phyloP scores from a whole-genome alignment of 1,140 invertebrate species.

The Drosophila ananassae region DNA sequence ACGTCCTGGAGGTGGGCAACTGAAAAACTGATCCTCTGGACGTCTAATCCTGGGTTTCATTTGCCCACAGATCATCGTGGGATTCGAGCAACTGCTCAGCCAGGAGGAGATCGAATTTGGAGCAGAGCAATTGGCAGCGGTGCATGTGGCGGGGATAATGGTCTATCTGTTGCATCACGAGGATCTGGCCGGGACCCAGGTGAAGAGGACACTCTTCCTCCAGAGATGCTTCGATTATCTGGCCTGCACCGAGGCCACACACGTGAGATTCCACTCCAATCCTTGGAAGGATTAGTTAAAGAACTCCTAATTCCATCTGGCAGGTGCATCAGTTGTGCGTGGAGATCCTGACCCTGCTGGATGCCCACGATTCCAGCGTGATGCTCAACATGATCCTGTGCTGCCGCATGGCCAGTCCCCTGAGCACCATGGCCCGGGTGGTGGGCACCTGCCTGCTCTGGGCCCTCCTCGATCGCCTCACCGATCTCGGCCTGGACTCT shows the following conservation, averaged over 20 bases:
- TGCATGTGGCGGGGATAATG: constrained; percentile 61
- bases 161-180: constrained; percentile 51
- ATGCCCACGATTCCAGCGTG: constrained; percentile 31
- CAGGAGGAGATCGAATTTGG: constrained; percentile 55
- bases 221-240: constrained; percentile 59
- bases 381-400: constrained; percentile 56
- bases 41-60: not conserved
- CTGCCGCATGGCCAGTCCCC: constrained; percentile 44
- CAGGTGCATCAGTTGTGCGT: constrained; percentile 49
- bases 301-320: not conserved
- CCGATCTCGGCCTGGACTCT: constrained; percentile 43
- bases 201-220: constrained; percentile 54
- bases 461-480: constrained; percentile 51
- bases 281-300: not conserved
- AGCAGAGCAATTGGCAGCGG: constrained; percentile 37
- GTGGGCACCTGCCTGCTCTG: constrained; percentile 54
- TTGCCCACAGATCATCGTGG: constrained; percentile 28
- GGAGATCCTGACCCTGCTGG: constrained; percentile 35
- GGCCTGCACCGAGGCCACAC: constrained; percentile 60
- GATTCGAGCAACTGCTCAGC: constrained; percentile 39
- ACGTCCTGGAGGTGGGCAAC: constrained; percentile 45
- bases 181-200: constrained; percentile 30
- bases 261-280: constrained; percentile 17
- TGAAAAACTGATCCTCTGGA: too few species aligned
- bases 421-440: constrained; percentile 57